These are phyloP conservation scores for Linhomoeus sp. DNA, from an alignment of 2,888 invertebrate species.

Conservation along the genomic window DNA sequence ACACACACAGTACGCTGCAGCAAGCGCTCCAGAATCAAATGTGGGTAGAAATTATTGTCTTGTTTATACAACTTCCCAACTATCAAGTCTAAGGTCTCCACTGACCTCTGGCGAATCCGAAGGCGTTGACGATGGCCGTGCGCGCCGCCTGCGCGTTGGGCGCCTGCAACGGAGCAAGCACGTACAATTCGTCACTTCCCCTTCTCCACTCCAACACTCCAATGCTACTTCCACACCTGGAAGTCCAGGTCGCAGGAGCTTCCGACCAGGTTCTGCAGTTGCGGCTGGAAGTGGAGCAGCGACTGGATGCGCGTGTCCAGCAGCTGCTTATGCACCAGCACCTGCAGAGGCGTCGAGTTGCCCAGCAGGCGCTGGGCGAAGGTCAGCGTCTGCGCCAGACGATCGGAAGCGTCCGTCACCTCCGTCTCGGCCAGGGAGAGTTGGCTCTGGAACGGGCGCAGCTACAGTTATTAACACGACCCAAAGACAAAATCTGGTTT, in stretches of 20 bases:
- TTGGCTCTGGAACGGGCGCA: constrained; percentile 38
- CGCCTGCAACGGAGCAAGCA: no score
- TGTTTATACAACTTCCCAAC: no score
- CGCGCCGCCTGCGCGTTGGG: not conserved
- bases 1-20: no score
- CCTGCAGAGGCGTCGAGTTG: constrained; percentile 66
- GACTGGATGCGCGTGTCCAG: constrained; percentile 67
- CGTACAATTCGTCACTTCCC: no score
- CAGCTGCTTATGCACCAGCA: constrained; percentile 75
- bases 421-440: constrained; percentile 68
- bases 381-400: constrained; percentile 47
- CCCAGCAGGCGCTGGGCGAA: constrained; percentile 77
- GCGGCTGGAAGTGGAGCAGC: constrained; percentile 37
- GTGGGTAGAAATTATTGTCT: no score
- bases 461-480: no score
- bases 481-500: no score
- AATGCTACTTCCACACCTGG: not conserved
- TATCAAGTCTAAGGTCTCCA: no score
- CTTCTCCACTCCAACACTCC: not conserved
- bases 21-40: no score
- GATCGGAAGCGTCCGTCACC: constrained; percentile 75
- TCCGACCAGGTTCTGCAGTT: not conserved
- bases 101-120: constrained; percentile 54
- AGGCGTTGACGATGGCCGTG: constrained; percentile 45
- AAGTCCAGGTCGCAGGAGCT: not conserved